Conservation (phyloP, 2,888 invertebrate genomes). For the Phyllotreta cruciferae region DNA sequence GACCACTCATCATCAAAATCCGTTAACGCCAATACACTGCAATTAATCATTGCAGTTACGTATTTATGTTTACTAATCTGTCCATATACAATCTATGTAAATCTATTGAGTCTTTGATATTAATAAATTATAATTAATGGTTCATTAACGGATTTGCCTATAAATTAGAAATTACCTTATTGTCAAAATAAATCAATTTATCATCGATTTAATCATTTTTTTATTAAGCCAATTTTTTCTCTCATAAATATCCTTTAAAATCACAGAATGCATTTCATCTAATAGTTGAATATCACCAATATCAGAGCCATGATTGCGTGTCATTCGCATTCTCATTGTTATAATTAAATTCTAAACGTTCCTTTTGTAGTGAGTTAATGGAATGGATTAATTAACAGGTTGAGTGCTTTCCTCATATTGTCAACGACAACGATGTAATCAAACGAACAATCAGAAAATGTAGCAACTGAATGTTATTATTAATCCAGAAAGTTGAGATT, state of each 20-base stretch:
- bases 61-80: too few species aligned
- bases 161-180: too few species aligned
- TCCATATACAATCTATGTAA: too few species aligned
- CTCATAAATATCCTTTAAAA: too few species aligned
- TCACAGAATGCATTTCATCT: neutral
- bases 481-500: conserved; percentile 1
- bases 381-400: conserved; percentile 14
- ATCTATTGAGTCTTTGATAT: too few species aligned
- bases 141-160: too few species aligned
- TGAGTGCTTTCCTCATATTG: conserved; percentile 2
- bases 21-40: neutral
- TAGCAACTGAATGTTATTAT: conserved; percentile 1
- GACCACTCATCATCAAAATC: conserved; percentile 7
- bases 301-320: neutral
- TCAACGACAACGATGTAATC: conserved; percentile 8
- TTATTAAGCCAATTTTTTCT: too few species aligned
- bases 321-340: conserved; percentile 5
- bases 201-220: too few species aligned
- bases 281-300: conserved; percentile 1
- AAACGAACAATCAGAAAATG: neutral
- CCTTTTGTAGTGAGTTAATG: conserved; percentile 11
- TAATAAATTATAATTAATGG: too few species aligned
- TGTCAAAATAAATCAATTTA: too few species aligned
- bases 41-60: neutral
- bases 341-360: conserved; percentile 11